A percentile compares a stretch with the other conserved stretches of the same genome.
Evolutionary conservation across 2,797 vertebrate species (phyloP).

Genomic region (Vireo griseus): DNA sequence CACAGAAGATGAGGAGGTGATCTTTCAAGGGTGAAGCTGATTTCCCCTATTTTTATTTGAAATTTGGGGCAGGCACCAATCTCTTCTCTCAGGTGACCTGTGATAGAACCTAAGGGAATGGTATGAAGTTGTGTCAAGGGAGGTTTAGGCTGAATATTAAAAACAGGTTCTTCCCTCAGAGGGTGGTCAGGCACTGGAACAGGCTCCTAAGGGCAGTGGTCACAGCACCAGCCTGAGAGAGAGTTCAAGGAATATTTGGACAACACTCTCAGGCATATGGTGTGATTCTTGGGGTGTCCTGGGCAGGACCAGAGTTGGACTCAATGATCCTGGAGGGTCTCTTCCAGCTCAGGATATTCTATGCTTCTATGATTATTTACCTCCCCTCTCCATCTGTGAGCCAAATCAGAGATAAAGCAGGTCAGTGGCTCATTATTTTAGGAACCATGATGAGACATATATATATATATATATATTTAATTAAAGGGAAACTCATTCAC

Average conservation of each 20-base stretch:
- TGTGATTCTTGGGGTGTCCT: neutral
- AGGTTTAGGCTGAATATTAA: neutral
- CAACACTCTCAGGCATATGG: neutral
- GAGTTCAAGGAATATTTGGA: neutral
- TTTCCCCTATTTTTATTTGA: neutral
- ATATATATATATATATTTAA: neutral
- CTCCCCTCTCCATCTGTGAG: neutral
- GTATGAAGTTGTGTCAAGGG: neutral
- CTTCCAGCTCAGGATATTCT: neutral
- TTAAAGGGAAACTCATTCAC: neutral
- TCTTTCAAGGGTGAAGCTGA: neutral
- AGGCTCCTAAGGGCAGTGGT: neutral
- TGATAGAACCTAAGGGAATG: rapidly evolving
- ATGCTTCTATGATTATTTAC: neutral
- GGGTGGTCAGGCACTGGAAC: rapidly evolving
- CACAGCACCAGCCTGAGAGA: neutral
- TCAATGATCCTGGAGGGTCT: neutral
- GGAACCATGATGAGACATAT: neutral
- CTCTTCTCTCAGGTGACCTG: neutral
- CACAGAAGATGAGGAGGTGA: neutral
- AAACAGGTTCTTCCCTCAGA: neutral
- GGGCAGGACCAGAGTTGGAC: neutral
- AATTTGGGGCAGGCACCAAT: neutral
- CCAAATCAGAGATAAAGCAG: neutral
- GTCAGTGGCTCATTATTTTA: neutral